Base-by-base conservation (phyloP, 1,140 invertebrate species). In the Heliconius eleuchia region DNA sequence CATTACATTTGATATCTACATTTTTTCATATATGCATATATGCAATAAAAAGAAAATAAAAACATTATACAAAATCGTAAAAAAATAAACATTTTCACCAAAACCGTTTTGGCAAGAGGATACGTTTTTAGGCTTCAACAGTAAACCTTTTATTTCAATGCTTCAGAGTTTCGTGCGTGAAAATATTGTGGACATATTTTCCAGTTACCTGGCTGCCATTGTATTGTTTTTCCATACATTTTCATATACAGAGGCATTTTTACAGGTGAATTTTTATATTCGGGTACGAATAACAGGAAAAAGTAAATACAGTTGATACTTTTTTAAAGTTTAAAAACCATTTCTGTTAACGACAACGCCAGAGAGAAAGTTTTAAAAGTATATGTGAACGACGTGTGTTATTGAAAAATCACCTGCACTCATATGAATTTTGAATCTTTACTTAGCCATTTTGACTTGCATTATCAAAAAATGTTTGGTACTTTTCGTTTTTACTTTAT, bases 101-200 rank as follows among this genome's bases (percentile, higher is more conserved):
- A 57, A 57, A 57, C 4, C 60, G 13, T 66, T 66, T 30, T 11
- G 60, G 9, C 30, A 66, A 66, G 11, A 66, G 60, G 27, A 66
- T 66, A 66, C 27, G 30, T 66, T 66, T 60, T 66, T 66, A 30
- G 27, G 60, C 60, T 30, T 66, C 60, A 66, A 66, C 60, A 66
- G 60, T 66, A 66, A 66, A 66, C 60, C 60, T 66, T 66, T 66
- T 30, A 66, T 66, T 66, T 66, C 23, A 66, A 66, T 66, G 60
- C 60, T 66, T 66, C 27, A 66, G 55, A 57, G 27, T 66, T 66
- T 30, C n/a, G 60, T 30, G 60, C 27, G 11, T 66, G 27, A 27
- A 66, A 66, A 66, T 66, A 66, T 9, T 66, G 60, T 66, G 60
- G 60, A 66, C 60, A 66, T 30, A 66, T 66, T 66, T 66, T 30